These are phyloP conservation scores for Punctoribates punctum DNA, from an alignment of 2,888 invertebrate species.

Conservation along the genomic window DNA sequence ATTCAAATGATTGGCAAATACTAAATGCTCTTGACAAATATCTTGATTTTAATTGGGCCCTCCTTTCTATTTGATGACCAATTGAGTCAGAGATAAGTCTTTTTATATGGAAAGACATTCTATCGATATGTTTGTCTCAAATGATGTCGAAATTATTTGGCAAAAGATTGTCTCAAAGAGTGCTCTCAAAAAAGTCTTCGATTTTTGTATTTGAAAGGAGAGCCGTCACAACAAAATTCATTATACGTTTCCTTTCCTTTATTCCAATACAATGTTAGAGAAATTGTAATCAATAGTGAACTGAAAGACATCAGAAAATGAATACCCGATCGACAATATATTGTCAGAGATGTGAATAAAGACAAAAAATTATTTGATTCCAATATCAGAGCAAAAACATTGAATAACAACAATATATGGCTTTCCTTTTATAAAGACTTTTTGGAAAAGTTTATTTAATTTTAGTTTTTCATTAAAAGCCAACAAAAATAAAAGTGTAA, in stretches of 20 bases:
- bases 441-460: too few relatives aligned
- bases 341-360: neutral
- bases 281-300: neutral
- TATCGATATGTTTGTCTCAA: neutral
- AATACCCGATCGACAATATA: conserved; percentile 1
- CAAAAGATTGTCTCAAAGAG: too few relatives aligned
- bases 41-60: too few relatives aligned
- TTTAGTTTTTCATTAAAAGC: too few relatives aligned
- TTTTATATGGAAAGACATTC: neutral
- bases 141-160: neutral
- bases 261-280: neutral
- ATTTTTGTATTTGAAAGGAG: neutral
- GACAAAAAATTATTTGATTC: neutral
- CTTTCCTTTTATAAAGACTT: neutral
- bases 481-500: too few relatives aligned
- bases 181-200: neutral
- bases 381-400: neutral
- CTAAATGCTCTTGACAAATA: too few relatives aligned
- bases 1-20: too few relatives aligned
- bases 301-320: neutral
- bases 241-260: neutral
- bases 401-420: neutral
- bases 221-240: neutral
- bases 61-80: too few relatives aligned
- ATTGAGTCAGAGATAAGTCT: neutral